Conservation (phyloP, 2,113 vertebrate species). For the Myiozetetes cayanensis region DNA sequence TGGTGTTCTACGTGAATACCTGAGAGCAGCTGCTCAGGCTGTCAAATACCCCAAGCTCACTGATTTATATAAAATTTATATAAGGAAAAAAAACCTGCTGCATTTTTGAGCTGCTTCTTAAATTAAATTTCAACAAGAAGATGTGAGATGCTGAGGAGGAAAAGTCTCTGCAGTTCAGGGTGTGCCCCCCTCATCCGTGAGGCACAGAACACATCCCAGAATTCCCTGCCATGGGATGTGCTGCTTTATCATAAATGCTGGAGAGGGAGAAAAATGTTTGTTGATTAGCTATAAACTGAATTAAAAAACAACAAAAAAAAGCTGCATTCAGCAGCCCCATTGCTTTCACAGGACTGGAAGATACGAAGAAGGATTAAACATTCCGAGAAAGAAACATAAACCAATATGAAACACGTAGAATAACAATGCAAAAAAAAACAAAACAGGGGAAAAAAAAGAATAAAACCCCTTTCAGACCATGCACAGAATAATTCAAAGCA, state of each 20-base stretch:
- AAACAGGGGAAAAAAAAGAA: too few species aligned
- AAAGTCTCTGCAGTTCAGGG: background rate
- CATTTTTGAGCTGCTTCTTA: background rate
- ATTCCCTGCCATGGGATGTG: background rate
- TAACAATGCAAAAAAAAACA: background rate
- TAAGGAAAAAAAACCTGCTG: background rate
- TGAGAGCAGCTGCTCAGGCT: background rate
- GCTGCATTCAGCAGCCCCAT: background rate
- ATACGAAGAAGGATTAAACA: background rate
- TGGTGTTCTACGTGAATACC: background rate
- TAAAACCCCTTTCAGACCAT: background rate
- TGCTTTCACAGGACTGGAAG: background rate
- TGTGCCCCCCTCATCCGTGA: background rate
- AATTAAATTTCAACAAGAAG: background rate
- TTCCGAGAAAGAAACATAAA: conserved; percentile 29
- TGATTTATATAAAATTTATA: accelerated
- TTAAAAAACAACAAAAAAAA: background rate
- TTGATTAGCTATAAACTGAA: background rate
- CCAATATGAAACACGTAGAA: conserved; percentile 41
- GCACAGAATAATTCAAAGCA: conserved; percentile 42
- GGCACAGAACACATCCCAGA: background rate
- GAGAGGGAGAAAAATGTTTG: background rate
- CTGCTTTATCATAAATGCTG: background rate
- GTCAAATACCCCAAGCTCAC: background rate
- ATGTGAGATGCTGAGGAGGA: background rate